These are phyloP conservation scores for Radopholus similis DNA, from an alignment of 1,140 invertebrate genomes.

Conservation along the genomic window DNA sequence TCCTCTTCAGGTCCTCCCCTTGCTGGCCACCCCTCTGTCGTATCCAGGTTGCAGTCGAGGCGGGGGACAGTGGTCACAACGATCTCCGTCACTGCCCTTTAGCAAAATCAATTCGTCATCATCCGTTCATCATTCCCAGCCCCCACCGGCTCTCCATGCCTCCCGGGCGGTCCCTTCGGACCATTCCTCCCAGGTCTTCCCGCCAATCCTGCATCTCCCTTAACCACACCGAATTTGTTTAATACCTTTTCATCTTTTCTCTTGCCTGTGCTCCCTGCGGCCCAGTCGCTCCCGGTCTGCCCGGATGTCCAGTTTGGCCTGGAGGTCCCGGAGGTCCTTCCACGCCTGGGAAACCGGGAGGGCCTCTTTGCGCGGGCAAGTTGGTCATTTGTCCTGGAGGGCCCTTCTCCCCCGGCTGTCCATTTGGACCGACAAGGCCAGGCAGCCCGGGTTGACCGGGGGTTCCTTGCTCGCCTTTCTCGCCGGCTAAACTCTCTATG, in stretches of 20 bases:
- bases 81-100: background rate
- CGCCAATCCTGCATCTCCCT: background rate
- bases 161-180: conserved; percentile 5
- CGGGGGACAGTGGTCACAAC: conserved; percentile 5
- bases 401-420: background rate
- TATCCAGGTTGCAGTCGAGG: background rate
- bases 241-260: too few relatives aligned
- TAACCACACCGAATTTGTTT: too few relatives aligned
- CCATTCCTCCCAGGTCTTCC: conserved; percentile 6
- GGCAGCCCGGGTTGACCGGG: background rate
- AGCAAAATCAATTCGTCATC: background rate
- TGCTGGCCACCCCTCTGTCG: too few relatives aligned
- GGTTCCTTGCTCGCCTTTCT: conserved; percentile 1
- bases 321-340: background rate
- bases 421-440: background rate
- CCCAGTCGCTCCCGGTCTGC: conserved; percentile 3
- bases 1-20: background rate
- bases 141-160: conserved; percentile 3
- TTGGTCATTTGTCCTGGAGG: background rate
- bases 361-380: background rate
- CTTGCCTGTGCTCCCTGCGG: background rate
- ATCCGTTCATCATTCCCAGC: background rate
- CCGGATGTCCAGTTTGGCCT: background rate
- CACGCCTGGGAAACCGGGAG: background rate
- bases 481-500: conserved; percentile 1